Base-by-base conservation (phyloP, 2,888 invertebrate genomes). In the Heteromurus nitidus region DNA sequence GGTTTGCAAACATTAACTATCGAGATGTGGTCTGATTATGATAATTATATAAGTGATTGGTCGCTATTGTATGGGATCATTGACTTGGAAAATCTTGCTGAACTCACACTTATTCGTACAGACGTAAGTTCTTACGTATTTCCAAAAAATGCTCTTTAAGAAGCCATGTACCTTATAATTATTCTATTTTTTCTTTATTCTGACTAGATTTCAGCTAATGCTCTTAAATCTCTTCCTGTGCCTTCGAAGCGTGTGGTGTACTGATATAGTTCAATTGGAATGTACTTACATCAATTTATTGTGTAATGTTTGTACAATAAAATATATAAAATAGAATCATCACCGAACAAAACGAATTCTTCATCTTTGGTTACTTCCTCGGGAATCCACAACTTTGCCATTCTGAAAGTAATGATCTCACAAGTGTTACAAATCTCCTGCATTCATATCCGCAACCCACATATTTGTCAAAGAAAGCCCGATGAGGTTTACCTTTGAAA, bases 21-120 rank as follows among this genome's bases (percentile, higher is more conserved):
- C 24, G 80, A 81, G 22, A 75, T 81, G 74, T 74, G 80, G 80
- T 50, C 80, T 1, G 80, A 81, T 64, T 81, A 74, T 28, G 50
- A 74, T 5, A 81, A 81, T 31, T 62, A 81, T 53, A 26, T 81
- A 2, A 28, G 36, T 26, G 80, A 81, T 53, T 62, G 62, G 58
- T 47, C 81, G 18, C 30, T 75, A 0, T 65, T 50, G 16, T 81
- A 75, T 31, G 75, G 81, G 30, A 36, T 75, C 9, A 1, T 60
- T 9, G 79, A 79, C 26, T 22, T 79, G 26, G 16, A 26, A 18
- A 65, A 53, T 42, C 72, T 79, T 0, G 18, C 60, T 44, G 36
- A 69, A 36, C 24, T 77, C 3, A 50, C 68, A 2, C 58, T 77
- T 13, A 36, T 69, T n/a, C 47, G 69, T 13, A 22, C 36, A 28